A percentile compares a stretch with the other conserved stretches of the same genome.
phyloP scores from a whole-genome alignment of 1,140 invertebrate species.

The Charaxes varanes region DNA sequence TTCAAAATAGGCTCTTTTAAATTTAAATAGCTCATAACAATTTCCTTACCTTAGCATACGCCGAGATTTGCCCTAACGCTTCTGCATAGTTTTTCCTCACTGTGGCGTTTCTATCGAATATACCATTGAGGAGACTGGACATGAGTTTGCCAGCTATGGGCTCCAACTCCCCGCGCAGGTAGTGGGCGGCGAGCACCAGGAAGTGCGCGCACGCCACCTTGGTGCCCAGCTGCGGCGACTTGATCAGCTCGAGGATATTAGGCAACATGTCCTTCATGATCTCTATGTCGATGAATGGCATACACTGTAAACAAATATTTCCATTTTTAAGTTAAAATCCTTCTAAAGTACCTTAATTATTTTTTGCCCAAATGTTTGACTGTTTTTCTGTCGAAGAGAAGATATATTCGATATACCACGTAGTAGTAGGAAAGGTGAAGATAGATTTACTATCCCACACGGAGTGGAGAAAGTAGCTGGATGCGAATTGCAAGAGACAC shows the following conservation, averaged over 20 bases:
- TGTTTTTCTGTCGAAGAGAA: no score
- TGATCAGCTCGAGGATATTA: slow-evolving; percentile 87
- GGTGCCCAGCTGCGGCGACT: slow-evolving; percentile 86
- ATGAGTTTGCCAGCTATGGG: slow-evolving; percentile 84
- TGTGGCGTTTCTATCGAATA: slow-evolving; percentile 87
- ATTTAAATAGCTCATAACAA: background rate
- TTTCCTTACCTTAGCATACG: slow-evolving; percentile 81
- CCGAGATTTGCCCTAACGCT: slow-evolving; percentile 89
- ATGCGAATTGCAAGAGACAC: no score
- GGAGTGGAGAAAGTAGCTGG: no score
- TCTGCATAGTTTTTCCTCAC: slow-evolving; percentile 89
- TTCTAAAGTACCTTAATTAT: background rate
- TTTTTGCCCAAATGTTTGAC: no score
- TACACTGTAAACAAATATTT: slow-evolving; percentile 76
- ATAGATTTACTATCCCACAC: no score
- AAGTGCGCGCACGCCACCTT: slow-evolving; percentile 91
- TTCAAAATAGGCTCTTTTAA: background rate
- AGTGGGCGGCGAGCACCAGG: slow-evolving; percentile 82
- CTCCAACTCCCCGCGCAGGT: slow-evolving; percentile 70
- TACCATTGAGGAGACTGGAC: slow-evolving; percentile 82
- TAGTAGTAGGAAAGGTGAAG: no score
- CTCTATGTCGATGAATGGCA: slow-evolving; percentile 86
- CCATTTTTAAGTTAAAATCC: background rate
- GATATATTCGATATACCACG: no score
- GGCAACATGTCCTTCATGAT: slow-evolving; percentile 87